These are phyloP conservation scores for Polyergus mexicanus DNA, from an alignment of 1,140 invertebrate genomes.

Conservation along the genomic window DNA sequence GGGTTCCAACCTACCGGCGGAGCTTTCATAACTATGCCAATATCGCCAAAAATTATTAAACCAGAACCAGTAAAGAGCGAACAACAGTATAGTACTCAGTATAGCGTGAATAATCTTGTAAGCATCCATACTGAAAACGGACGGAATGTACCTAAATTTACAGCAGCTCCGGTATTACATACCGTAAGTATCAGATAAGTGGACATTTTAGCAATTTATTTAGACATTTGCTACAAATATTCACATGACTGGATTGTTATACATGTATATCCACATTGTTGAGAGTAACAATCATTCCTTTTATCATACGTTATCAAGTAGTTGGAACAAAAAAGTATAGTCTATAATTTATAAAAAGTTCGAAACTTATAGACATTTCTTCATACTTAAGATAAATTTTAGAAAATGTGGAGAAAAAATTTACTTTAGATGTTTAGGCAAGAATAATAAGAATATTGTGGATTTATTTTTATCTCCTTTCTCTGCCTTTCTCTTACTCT, in stretches of 20 bases:
- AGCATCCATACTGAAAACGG: slow-evolving; percentile 83
- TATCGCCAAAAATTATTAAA: slow-evolving; percentile 88
- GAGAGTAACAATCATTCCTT: background rate
- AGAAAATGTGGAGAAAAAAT: background rate
- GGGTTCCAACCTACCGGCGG: slow-evolving; percentile 95
- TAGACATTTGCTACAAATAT: background rate
- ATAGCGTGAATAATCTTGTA: slow-evolving; percentile 83
- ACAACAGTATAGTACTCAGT: slow-evolving; percentile 83
- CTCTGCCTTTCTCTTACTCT: background rate
- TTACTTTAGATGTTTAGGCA: too few species aligned
- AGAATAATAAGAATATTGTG: too few species aligned
- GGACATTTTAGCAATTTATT: background rate
- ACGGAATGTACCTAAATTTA: slow-evolving; percentile 82
- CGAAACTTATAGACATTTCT: too few species aligned
- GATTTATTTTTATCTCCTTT: too few species aligned
- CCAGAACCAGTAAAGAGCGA: slow-evolving; percentile 81
- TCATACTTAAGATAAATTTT: background rate
- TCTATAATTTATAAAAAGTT: too few species aligned
- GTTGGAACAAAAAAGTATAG: too few species aligned
- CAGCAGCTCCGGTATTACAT: slow-evolving; percentile 82
- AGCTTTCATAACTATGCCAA: slow-evolving; percentile 95
- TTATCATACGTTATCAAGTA: background rate
- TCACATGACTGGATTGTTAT: background rate
- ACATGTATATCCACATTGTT: background rate
- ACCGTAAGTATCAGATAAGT: slow-evolving; percentile 78